Conservation (phyloP, 2,888 invertebrate genomes). For the Leucania comma region DNA sequence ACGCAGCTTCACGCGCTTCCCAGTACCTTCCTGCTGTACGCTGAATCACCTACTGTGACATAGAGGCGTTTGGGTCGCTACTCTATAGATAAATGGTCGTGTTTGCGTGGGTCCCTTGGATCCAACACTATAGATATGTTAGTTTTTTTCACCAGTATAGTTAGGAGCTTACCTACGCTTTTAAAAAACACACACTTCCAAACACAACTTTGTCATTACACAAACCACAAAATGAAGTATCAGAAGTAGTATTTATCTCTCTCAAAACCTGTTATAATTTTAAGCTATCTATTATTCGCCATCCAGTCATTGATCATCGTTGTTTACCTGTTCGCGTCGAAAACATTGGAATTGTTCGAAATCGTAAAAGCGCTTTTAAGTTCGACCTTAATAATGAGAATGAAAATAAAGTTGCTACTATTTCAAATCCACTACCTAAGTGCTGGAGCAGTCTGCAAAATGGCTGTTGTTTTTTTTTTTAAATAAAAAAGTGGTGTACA, state of each 20-base stretch:
- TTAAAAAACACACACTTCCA: background rate
- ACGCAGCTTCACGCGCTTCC: no score
- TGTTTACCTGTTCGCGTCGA: constrained; percentile 49
- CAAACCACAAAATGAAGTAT: background rate
- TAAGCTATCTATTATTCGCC: constrained; percentile 22
- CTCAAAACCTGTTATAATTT: constrained; percentile 7
- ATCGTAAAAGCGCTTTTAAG: constrained; percentile 35
- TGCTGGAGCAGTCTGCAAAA: constrained; percentile 52
- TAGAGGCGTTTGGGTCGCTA: no score
- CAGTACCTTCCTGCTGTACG: no score
- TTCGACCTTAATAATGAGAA: constrained; percentile 29
- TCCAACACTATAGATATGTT: no score
- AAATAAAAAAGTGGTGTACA: constrained; percentile 38
- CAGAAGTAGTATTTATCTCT: background rate
- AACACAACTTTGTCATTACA: background rate
- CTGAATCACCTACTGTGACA: no score
- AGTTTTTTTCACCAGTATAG: no score
- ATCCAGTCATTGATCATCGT: constrained; percentile 37
- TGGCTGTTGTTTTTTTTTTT: constrained; percentile 30
- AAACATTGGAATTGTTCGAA: constrained; percentile 47
- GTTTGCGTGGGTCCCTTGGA: no score
- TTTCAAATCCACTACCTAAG: constrained; percentile 63
- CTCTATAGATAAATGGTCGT: no score
- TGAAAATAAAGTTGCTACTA: constrained; percentile 51
- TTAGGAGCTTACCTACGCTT: no score